phyloP scores from a whole-genome alignment of 2,797 vertebrate genomes.

The Tokudaia muenninki region DNA sequence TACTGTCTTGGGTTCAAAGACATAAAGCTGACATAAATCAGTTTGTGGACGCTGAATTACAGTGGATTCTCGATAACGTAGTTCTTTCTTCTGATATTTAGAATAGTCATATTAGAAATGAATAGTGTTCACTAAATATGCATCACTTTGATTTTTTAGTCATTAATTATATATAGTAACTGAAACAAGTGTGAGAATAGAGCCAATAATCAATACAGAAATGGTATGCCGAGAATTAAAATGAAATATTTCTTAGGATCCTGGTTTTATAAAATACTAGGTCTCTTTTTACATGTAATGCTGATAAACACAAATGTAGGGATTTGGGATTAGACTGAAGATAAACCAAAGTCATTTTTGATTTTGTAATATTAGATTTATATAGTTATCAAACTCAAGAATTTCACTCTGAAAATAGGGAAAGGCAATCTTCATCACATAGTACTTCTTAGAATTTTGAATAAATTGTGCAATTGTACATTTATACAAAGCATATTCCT shows the following conservation, averaged over 20 bases:
- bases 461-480: background rate
- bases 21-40: background rate
- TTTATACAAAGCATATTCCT: background rate
- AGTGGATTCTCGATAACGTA: background rate
- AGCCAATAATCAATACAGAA: background rate
- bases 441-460: background rate
- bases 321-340: background rate
- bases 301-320: background rate
- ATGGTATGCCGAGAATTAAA: background rate
- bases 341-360: background rate
- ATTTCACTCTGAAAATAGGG: background rate
- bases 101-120: conserved; percentile 4
- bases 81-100: background rate
- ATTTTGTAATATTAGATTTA: background rate
- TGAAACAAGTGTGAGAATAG: background rate
- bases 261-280: background rate
- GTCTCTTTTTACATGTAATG: background rate
- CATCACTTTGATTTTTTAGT: background rate
- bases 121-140: background rate
- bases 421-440: background rate
- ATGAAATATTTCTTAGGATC: background rate
- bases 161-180: background rate
- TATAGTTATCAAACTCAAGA: no score
- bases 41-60: background rate
- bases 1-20: background rate